Evolutionary conservation across 2,797 vertebrate genomes (phyloP), one percentile per base, ranked within the genome.

Genomic region (Enteromius afrohamiltoni): DNA sequence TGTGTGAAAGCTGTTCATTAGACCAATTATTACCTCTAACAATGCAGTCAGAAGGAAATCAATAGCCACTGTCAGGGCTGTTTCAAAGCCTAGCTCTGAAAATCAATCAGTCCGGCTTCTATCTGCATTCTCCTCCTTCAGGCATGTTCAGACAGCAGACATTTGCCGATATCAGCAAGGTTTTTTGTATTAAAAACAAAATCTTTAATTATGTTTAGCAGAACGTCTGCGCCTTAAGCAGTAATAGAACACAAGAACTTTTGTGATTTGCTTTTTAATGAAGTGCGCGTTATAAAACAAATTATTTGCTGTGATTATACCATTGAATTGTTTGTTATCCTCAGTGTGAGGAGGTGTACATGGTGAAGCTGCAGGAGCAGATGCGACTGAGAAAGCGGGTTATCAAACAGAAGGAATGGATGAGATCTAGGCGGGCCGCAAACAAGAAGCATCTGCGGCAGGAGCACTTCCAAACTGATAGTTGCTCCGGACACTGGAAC

Each of bases 1-100:
- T 94, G 94, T 93, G 83, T 95, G 90, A 87, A 93, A 93, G 93
- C 92, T 95, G 94, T 95, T 96, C 94, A 95, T 96, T 96, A 96
- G 92, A 94, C 93, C 95, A 95, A 95, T 96, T 96, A 96, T 95
- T 94, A 95, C 95, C 95, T 94, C 93, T 94, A 93, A 95, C 95
- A 95, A 96, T 94, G 95, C 93, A 92, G 92, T 85, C 53, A 92
- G 86, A 92, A 19, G 40, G 40, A 95, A 96, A 96, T 96, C 96
- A 95, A 96, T 96, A 96, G 90, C 92, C 93, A 88, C 95, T 93
- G 94, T 96, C 95, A 76, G 94, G 92, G 92, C 92, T 92, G 93
- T 95, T 95, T 95, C 95, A 95, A 93, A 93, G 93, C 93, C 91
- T 93, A 92, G 93, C 91, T 91, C 85, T 87, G 82, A 85, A 83